Percentiles rank a stretch among this genome's conserved stretches.
Evolutionary conservation across 2,888 invertebrate genomes (phyloP).

Genomic region (Sipunculus nudus): DNA sequence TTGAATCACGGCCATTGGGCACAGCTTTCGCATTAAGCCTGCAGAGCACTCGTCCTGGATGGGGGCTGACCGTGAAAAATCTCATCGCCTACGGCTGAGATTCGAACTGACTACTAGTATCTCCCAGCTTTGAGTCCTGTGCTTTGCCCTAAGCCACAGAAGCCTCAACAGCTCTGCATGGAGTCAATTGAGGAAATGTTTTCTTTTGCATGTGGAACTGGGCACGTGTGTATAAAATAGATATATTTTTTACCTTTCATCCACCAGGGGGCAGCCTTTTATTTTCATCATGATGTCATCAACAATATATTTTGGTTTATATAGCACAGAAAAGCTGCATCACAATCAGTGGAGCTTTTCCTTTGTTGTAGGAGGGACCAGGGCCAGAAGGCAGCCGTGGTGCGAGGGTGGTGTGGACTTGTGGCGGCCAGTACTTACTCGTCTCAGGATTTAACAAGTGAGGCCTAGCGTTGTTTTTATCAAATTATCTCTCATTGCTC

Average conservation of each 20-base stretch:
- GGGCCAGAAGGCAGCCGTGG: conserved; percentile 91
- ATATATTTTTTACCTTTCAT: not conserved
- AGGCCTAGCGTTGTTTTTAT: conserved; percentile 13
- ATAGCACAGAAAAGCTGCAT: not conserved
- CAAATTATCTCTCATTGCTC: not conserved
- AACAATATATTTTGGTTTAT: not conserved
- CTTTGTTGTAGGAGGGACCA: conserved; percentile 72
- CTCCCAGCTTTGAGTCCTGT: no score
- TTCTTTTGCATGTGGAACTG: no score
- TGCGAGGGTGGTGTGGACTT: conserved; percentile 89
- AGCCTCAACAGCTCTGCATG: no score
- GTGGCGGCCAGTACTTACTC: conserved; percentile 84
- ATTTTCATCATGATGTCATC: not conserved
- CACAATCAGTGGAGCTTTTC: not conserved
- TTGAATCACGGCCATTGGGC: no score
- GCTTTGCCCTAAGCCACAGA: no score
- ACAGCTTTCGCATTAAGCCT: no score
- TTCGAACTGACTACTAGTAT: no score
- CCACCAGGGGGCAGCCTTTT: not conserved
- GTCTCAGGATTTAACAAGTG: conserved; percentile 93
- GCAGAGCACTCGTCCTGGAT: no score
- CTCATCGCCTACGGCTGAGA: no score
- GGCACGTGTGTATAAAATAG: conserved; percentile 3
- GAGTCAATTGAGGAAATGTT: no score
- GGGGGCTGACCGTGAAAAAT: no score